Conservation (phyloP, 2,888 invertebrate species). For the Adelognathus sp. region DNA sequence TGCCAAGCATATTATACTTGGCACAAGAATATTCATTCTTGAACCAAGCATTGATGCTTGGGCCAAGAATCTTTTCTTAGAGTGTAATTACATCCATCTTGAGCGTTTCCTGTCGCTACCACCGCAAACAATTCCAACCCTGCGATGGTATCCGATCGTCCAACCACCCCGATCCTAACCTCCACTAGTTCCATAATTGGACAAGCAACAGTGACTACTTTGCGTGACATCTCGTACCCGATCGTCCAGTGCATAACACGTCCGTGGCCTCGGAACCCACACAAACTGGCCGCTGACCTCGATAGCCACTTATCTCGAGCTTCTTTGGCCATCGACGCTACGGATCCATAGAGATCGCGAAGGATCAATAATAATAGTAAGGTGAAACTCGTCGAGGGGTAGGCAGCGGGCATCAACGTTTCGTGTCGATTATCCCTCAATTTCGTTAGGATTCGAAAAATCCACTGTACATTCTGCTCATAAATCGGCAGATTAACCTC, state of each 20-base stretch:
- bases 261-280: slow-evolving; percentile 43
- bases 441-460: slow-evolving; percentile 65
- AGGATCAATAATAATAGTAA: slow-evolving; percentile 55
- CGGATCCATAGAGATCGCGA: slow-evolving; percentile 46
- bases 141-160: too few relatives aligned
- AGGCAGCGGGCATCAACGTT: slow-evolving; percentile 57
- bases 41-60: too few relatives aligned
- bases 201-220: slow-evolving; percentile 42
- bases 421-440: slow-evolving; percentile 66
- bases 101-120: too few relatives aligned
- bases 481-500: slow-evolving; percentile 79
- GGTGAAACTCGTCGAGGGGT: slow-evolving; percentile 35
- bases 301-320: slow-evolving; percentile 62
- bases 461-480: slow-evolving; percentile 71
- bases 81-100: too few relatives aligned
- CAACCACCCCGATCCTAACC: slow-evolving; percentile 1
- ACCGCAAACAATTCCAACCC: neutral
- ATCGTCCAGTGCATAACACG: slow-evolving; percentile 29
- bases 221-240: slow-evolving; percentile 54
- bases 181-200: slow-evolving; percentile 44
- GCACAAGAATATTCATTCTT: too few relatives aligned
- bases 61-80: too few relatives aligned
- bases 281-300: slow-evolving; percentile 59
- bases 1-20: too few relatives aligned
- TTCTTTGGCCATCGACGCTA: slow-evolving; percentile 42